Evolutionary conservation across 2,113 vertebrate species (phyloP).

Genomic region (Erpornis zantholeuca): DNA sequence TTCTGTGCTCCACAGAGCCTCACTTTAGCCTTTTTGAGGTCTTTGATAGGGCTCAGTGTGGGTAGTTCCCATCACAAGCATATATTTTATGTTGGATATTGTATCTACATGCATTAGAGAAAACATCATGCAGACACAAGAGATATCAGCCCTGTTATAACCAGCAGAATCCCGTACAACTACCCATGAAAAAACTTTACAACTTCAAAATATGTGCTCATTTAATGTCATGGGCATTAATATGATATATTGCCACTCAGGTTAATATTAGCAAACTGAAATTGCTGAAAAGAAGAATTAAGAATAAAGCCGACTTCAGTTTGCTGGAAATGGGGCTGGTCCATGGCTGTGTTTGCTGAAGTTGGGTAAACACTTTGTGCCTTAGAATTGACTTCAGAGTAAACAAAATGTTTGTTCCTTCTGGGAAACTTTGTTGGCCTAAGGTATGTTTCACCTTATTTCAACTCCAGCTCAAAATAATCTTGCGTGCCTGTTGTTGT

Average conservation of each 20-base stretch:
- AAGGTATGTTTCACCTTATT: slow-evolving; percentile 48
- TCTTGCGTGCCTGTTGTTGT: slow-evolving; percentile 36
- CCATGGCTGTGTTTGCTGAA: neutral
- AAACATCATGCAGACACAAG: neutral
- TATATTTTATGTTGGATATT: neutral
- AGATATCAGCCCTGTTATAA: neutral
- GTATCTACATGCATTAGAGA: neutral
- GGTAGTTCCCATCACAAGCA: neutral
- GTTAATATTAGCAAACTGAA: neutral
- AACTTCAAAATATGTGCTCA: neutral
- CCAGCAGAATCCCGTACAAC: neutral
- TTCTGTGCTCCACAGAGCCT: neutral
- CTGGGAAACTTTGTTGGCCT: slow-evolving; percentile 39
- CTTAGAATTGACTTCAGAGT: slow-evolving; percentile 40
- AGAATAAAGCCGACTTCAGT: neutral
- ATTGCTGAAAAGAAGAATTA: neutral
- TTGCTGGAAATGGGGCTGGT: neutral
- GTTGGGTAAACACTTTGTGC: slow-evolving; percentile 15
- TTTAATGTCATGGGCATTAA: neutral
- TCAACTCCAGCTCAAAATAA: slow-evolving; percentile 58
- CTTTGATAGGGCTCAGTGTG: neutral
- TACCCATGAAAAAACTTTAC: neutral
- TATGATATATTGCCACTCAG: neutral
- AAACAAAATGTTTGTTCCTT: slow-evolving; percentile 64
- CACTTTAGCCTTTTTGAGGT: neutral